Base-by-base conservation (phyloP, 2,113 vertebrate species). In the Toxotes jaculatrix region DNA sequence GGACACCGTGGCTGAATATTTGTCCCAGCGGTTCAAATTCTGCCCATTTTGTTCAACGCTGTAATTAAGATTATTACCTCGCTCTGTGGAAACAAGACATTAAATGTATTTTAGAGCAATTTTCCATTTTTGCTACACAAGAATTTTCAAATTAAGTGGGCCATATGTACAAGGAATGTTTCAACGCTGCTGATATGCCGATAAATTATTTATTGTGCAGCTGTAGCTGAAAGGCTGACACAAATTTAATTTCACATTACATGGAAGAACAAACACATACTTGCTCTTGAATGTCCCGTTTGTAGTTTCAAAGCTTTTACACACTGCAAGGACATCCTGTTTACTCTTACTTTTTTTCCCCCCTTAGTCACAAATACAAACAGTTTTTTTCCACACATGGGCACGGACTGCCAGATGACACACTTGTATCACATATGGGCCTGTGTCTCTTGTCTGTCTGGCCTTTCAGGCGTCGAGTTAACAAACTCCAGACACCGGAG, bases 121-220 rank as follows among this genome's bases (percentile, higher is more conserved):
- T 69, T 74, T 49, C 59, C 36, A 47, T 19, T n/a, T 59, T 73
- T 27, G 36, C 17, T 6, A 19, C 14, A 2, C 27, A 32, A 42
- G 16, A 17, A 49, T 60, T 72, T 63, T 64, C 36, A 69, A 67
- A 71, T 75, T 2, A 86, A 72, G 60, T 70, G 19, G 67, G 76
- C 73, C 42, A 60, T 27, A 27, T 16, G 43, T 49, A 62, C 47
- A 27, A 23, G 42, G 31, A 70, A 43, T 42, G 45, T 65, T 80
- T 63, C 63, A 79, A 57, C 80, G 60, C 9, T 12, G 53, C 83
- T 72, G 38, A 86, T 49, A 57, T 7, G 63, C 57, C 56, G 43
- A 21, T 86, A 36, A 68, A 84, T 82, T n/a, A 86, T 86, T 86
- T 31, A 89, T 68, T 40, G 27, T 45, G 64, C 73, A 40, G 67